Base-by-base conservation (phyloP, 2,113 vertebrate species). In the Sinocyclocheilus grahami region DNA sequence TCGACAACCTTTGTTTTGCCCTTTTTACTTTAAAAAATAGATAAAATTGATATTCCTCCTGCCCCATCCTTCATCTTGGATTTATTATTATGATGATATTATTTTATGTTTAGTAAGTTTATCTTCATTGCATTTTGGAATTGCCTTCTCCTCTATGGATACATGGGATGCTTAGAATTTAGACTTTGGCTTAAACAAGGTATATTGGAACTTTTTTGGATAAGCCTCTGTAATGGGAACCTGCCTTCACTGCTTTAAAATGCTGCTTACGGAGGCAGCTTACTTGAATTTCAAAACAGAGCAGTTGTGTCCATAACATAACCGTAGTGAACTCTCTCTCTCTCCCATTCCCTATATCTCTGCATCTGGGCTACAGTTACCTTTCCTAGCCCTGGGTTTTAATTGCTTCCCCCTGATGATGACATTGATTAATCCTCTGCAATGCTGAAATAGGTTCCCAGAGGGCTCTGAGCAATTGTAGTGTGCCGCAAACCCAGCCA, bases 401-500 rank as follows among this genome's bases (percentile, higher is more conserved):
- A 87, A 89, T 89, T 87, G 83, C 88, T 81, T 87, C 63, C 77
- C 80, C 63, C 76, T 48, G 55, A 87, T 83, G 86, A 89, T 89
- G 88, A 76, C 85, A 81, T 86, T 89, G 88, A 89, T 89, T 87
- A 82, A 89, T 89, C 65, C 55, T 85, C 77, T 69, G 75, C 85
- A 78, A 69, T 75, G 67, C 83, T 89, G 53, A 24, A 71, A 71
- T 78, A 72, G 88, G 83, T 24, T 87, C 88, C 82, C 86, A 78
- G 78, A 60, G 72, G 88, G 42, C 72, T 77, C 77, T 69, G 53
- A 81, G 53, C 46, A 55, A 65, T 78, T 71, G 84, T 79, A 78
- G 75, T 33, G 46, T 51, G 82, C 48, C 12, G 18, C 60, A 33
- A n/a, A 78, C 60, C 58, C 42, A 55, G 75, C 75, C 46, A 85